These are phyloP conservation scores for Stenoptilia bipunctidactyla DNA, from an alignment of 2,888 invertebrate species.

Conservation along the genomic window DNA sequence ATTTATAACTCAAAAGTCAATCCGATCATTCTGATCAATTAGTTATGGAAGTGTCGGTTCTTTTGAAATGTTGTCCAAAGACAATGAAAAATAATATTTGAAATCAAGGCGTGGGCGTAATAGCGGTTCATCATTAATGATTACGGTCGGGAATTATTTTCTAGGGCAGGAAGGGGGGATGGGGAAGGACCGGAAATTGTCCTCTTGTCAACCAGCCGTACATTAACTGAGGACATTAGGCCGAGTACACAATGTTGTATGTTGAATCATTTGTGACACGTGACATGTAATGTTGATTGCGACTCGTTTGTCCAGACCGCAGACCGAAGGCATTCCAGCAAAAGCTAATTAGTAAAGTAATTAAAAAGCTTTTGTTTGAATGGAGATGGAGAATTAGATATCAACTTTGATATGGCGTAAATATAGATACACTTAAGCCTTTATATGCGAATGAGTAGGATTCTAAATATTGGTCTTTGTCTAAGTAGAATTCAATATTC, in stretches of 20 bases:
- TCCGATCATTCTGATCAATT: background rate
- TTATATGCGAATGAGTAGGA: no score
- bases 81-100: conserved; percentile 22
- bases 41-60: conserved; percentile 8
- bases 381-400: no score
- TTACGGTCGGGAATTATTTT: conserved; percentile 56
- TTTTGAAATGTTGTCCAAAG: conserved; percentile 21
- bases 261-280: conserved; percentile 46
- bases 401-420: no score
- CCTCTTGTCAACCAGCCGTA: conserved; percentile 52
- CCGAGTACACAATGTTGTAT: conserved; percentile 27
- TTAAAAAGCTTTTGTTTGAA: no score
- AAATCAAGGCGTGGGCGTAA: conserved; percentile 39
- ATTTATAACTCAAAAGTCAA: no score
- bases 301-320: background rate
- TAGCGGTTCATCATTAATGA: conserved; percentile 45
- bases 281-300: conserved; percentile 23
- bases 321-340: background rate
- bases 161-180: conserved; percentile 53
- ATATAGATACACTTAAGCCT: no score
- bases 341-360: background rate
- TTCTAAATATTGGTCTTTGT: no score
- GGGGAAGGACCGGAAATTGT: conserved; percentile 64
- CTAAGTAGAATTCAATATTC: no score
- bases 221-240: conserved; percentile 63